Evolutionary conservation across 2,797 vertebrate genomes (phyloP).

Genomic region (Girardinus metallicus): DNA sequence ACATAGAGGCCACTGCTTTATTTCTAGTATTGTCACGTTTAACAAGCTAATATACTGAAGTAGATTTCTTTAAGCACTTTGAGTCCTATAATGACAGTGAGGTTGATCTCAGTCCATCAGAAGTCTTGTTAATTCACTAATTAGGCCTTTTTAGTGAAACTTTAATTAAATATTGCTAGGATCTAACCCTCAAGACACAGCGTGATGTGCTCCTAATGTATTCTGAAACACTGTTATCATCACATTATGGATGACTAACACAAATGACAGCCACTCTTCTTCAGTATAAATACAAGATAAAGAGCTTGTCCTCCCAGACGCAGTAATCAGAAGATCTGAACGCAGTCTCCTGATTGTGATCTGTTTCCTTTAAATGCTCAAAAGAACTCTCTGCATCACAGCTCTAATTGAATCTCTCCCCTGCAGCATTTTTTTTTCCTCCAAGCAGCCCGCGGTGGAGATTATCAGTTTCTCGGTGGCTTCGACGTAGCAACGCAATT

Average conservation of each 20-base stretch:
- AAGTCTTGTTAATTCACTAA: conserved; percentile 18
- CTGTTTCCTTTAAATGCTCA: conserved; percentile 75
- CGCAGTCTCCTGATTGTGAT: conserved; percentile 70
- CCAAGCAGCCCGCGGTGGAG: conserved; percentile 67
- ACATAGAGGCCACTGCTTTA: background rate
- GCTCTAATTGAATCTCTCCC: conserved; percentile 77
- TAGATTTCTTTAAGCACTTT: background rate
- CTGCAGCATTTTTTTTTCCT: conserved; percentile 56
- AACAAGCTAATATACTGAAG: conserved; percentile 1
- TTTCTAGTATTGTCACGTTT: background rate
- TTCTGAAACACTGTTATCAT: conserved; percentile 45
- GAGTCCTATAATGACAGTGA: background rate
- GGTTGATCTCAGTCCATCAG: conserved; percentile 26
- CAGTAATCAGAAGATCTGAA: conserved; percentile 67
- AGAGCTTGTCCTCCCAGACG: conserved; percentile 52
- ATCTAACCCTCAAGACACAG: conserved; percentile 20
- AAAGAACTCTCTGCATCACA: conserved; percentile 68
- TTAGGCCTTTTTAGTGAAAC: conserved; percentile 4
- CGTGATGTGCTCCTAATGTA: conserved; percentile 26
- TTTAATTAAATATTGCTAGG: conserved; percentile 29
- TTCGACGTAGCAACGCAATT: conserved; percentile 65
- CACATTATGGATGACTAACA: conserved; percentile 51
- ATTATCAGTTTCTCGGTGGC: conserved; percentile 69
- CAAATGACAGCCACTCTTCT: conserved; percentile 43
- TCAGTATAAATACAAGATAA: conserved; percentile 52